These are phyloP conservation scores for Phyllotreta cruciferae DNA, from an alignment of 2,888 invertebrate genomes.

Conservation along the genomic window DNA sequence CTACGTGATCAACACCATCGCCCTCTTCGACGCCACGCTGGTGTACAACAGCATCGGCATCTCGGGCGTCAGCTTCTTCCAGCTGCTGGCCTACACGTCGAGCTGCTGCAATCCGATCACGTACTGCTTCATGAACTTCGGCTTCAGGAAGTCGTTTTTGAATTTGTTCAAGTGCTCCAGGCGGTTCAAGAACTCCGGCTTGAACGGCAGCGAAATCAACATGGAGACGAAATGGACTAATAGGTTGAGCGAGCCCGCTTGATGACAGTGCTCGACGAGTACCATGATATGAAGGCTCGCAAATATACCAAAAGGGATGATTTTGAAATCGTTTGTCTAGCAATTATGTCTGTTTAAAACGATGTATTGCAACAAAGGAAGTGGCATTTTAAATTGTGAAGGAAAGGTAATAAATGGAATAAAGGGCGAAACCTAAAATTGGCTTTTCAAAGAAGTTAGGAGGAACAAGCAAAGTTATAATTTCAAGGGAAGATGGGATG, in stretches of 20 bases:
- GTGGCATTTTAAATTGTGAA: no score
- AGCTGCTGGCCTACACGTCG: conserved; percentile 67
- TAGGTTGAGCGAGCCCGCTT: conserved; percentile 37
- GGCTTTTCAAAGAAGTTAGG: no score
- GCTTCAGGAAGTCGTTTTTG: conserved; percentile 70
- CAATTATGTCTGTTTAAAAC: no score
- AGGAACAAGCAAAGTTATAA: no score
- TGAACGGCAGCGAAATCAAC: conserved; percentile 52
- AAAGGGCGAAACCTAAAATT: no score
- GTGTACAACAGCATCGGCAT: conserved; percentile 62
- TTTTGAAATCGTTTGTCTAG: no score
- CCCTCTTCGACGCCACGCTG: conserved; percentile 61
- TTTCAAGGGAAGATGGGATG: no score
- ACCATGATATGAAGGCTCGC: conserved; percentile 10
- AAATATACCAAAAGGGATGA: neutral
- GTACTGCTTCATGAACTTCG: conserved; percentile 73
- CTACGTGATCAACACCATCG: conserved; percentile 67
- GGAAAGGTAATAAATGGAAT: no score
- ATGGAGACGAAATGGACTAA: conserved; percentile 53
- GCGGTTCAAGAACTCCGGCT: conserved; percentile 41
- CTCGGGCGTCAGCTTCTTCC: conserved; percentile 64
- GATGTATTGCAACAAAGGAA: no score
- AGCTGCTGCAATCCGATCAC: conserved; percentile 74
- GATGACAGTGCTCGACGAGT: conserved; percentile 13
- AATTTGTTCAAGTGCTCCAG: conserved; percentile 65